Evolutionary conservation across 2,888 invertebrate genomes (phyloP), one percentile per base, ranked within the genome.

Genomic region (Candidula unifasciata): DNA sequence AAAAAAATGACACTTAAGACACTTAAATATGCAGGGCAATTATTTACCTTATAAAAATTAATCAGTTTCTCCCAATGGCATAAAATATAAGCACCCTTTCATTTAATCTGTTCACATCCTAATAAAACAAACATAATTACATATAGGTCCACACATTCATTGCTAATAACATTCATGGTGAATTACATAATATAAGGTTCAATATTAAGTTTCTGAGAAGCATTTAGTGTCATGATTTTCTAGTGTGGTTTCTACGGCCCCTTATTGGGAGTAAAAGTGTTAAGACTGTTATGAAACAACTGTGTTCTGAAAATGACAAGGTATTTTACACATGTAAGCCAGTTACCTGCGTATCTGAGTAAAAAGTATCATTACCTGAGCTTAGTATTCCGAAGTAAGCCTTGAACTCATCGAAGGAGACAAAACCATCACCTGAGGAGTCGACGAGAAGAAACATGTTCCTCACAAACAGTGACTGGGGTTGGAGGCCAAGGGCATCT

Each of bases 401-500:
- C 78, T 95, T 92, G 91, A 96, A 95, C 90, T 96, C 95, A 80
- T 95, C 93, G 90, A 95, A 95, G 3, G 95, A 95, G 82, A 96
- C 95, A 89, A 95, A 95, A 2, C 95, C 95, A 90, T 95, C 95
- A 87, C 94, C 93, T 89, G 95, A 95, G 87, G 94, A 94, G 91
- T 96, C 95, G 10, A 95, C 94, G 60, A 95, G 89, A 10, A 93
- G 88, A 90, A 95, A 96, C 95, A 95, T 95, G 91, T 94, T 93
- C 81, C 94, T 92, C 21, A 95, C 95, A 91, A 96, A 95, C 88
- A 95, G 94, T 1, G 95, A 94, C 54, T 94, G 94, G 0, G 95
- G 92, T 85, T 94, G 93, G 94, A 96, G 95, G 54, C 95, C 95
- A 84, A 96, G 92, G 0, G 95, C 95, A 86, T 95, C 95, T 0